Base-by-base conservation (phyloP, 1,140 invertebrate genomes). In the Dendrolimus punctatus region DNA sequence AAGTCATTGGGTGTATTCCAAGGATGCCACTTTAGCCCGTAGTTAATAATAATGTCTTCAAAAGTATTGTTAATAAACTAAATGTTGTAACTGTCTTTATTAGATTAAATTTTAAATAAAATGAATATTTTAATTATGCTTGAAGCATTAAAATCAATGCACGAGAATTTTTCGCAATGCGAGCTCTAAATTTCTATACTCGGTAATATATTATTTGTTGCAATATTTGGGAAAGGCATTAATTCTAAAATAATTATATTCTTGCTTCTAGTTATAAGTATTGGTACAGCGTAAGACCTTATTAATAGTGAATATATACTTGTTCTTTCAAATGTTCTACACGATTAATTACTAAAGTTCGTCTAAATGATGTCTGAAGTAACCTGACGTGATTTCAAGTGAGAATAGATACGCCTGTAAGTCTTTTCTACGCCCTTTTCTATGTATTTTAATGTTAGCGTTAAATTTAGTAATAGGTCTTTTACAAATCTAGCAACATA, bases 361-460 rank as follows among this genome's bases (percentile, higher is more conserved):
- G 40, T 54, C 41, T 41, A 48, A 10, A 51, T 55, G 44, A 53
- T 57, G 60, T 74, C 68, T 70, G 66, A 72, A 55, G 64, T 71
- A 80, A 82, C 69, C 65, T 71, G 72, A 72, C 48, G 80, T 84
- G 80, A 84, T 84, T 75, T 76, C 68, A 68, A 84, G 80, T 84
- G 80, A 84, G 80, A 84, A 61, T 80, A 71, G 58, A 54, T 46
- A 62, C 59, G 64, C 50, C 52, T 76, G 61, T 80, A 83, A 74
- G 78, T 68, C 77, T 84, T 84, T 84, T 84, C 79, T 82, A 84
- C 70, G 64, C 67, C 80, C 73, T 82, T 84, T 84, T 80, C 80
- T 80, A 81, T 74, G 77, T 76, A 64, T 68, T 79, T 82, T 84
- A 84, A 73, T 71, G 76, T 81, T 81, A 81, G 72, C 68, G 77